Base-by-base conservation (phyloP, 2,113 vertebrate genomes). In the Dicentrarchus labrax region DNA sequence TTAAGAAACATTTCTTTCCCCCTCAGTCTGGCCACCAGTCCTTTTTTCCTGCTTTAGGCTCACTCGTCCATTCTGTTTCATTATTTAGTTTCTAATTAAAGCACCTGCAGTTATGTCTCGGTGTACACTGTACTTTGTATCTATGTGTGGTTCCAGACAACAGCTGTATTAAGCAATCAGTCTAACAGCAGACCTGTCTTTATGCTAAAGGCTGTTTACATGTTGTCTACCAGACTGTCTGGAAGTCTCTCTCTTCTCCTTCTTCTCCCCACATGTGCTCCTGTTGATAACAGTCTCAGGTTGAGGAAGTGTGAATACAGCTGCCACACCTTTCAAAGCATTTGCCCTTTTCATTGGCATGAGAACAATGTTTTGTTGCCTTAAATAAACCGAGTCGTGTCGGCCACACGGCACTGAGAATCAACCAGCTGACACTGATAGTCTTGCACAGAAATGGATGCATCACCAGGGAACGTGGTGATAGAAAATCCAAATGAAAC, bases 21-120 rank as follows among this genome's bases (percentile, higher is more conserved):
- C 82, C 67, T 67, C 57, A 70, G 82, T 88, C 82, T 90, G 88
- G 82, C 84, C 87, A 91, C 82, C 82, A 59, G 88, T 80, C 83
- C 68, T 68, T 81, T 78, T 88, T 69, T 80, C 64, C 68, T 24
- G 56, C 80, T 91, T 45, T 47, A 51, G 70, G 87, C 77, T 82
- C 71, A 69, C 74, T 71, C 36, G 48, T 75, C 82, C 71, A 78
- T 86, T 89, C 78, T 57, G 72, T 91, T 93, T 90, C 88, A 91
- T 93, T 93, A 92, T 93, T 94, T 90, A 89, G 81, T 90, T 92
- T 89, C 78, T 92, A 93, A 95, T 95, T 95, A 90, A 94, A 93
- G 88, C 88, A 90, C 89, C 91, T 93, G 84, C 50, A 86, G 85
- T 86, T 74, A 65, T 60, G 72, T 73, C 83, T 88, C 59, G n/a